Conservation (phyloP, 92 coral and sea anemone species). For the Umimayanthus kanabou region DNA sequence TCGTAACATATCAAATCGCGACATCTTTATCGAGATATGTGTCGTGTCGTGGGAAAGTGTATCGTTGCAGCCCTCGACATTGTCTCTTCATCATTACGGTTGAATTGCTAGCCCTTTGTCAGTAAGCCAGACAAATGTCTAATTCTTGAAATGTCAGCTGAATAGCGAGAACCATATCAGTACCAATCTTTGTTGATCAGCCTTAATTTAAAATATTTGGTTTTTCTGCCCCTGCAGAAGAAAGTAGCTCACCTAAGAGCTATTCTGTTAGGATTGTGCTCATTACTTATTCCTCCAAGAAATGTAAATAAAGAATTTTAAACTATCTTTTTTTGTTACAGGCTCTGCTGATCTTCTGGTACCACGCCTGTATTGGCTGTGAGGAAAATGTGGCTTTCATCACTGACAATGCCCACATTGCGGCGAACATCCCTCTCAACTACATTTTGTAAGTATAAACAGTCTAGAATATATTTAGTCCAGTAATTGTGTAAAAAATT, state of each 20-base stretch:
- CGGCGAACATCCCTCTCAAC: constrained; percentile 91
- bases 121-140: background rate
- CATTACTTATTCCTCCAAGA: background rate
- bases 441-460: constrained; percentile 85
- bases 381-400: constrained; percentile 87
- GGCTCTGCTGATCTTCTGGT: constrained; percentile 97
- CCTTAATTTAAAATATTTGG: background rate
- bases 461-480: too few species aligned
- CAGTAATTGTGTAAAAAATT: background rate
- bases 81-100: background rate
- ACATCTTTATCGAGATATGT: too few species aligned
- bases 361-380: constrained; percentile 87
- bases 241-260: background rate
- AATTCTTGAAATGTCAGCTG: background rate
- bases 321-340: constrained; percentile 17
- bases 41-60: too few species aligned
- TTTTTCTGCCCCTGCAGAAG: background rate
- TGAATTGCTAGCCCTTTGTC: too few species aligned
- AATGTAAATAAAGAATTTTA: background rate
- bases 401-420: constrained; percentile 84
- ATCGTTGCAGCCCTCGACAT: too few species aligned
- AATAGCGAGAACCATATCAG: background rate
- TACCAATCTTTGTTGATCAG: background rate
- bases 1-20: too few species aligned
- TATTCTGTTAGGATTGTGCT: too few species aligned